These are phyloP conservation scores for Polymixis flavicincta DNA, from an alignment of 2,888 invertebrate species.

Conservation along the genomic window DNA sequence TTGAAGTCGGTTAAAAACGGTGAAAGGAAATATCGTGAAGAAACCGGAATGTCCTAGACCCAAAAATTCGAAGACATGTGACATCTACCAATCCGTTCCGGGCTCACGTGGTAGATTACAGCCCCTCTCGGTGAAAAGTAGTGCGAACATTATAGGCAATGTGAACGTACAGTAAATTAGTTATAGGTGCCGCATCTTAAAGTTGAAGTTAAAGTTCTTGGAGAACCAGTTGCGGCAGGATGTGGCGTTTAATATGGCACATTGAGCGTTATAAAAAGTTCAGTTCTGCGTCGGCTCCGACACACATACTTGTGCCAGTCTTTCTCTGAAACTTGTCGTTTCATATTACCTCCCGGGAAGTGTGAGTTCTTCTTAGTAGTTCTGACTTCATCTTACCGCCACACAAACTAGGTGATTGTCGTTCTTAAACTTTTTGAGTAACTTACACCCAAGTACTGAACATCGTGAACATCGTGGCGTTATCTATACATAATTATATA, in stretches of 20 bases:
- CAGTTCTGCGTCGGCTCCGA: neutral
- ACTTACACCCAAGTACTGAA: neutral
- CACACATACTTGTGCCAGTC: neutral
- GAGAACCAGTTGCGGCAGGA: neutral
- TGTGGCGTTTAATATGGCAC: neutral
- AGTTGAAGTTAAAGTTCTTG: neutral
- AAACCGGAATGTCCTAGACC: no score
- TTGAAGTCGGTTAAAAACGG: no score
- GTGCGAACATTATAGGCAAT: neutral
- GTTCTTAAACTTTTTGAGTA: neutral
- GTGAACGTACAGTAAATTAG: neutral
- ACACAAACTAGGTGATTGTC: neutral
- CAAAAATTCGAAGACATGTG: no score
- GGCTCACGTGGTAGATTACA: no score
- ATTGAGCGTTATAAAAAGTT: slow-evolving; percentile 1
- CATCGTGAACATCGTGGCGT: no score
- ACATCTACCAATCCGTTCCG: no score
- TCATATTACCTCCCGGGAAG: neutral
- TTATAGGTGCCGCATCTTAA: neutral
- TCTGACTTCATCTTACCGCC: neutral
- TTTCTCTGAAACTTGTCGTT: neutral
- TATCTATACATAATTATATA: no score
- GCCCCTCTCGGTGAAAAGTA: no score
- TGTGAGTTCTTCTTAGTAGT: neutral
- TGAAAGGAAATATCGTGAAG: no score